Percentiles rank a stretch among this genome's conserved stretches.
Evolutionary conservation across 2,797 vertebrate genomes (phyloP).

Genomic region (Sebastes nivosus): DNA sequence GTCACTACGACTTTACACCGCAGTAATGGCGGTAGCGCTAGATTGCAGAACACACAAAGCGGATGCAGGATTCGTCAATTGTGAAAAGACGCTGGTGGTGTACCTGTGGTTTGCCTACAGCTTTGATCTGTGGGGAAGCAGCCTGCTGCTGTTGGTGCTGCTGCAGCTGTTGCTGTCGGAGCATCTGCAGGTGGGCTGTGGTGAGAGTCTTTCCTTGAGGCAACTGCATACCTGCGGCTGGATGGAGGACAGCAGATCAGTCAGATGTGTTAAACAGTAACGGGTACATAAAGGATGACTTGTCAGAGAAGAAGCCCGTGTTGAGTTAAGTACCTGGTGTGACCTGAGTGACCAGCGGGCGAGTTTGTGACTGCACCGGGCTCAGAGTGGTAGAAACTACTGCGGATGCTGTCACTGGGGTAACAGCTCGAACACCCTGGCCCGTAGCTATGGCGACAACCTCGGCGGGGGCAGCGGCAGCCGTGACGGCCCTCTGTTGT

Average conservation of each 20-base stretch:
- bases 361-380: constrained; percentile 86
- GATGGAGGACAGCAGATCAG: constrained; percentile 12
- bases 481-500: constrained; percentile 84
- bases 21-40: too few relatives aligned
- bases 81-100: neutral
- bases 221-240: constrained; percentile 84
- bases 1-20: too few relatives aligned
- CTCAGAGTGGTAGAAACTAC: constrained; percentile 90
- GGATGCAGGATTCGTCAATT: neutral
- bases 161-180: constrained; percentile 83
- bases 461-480: constrained; percentile 82
- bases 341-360: constrained; percentile 87
- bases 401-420: constrained; percentile 86
- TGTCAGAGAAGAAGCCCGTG: neutral
- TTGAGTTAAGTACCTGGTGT: constrained; percentile 80
- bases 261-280: neutral
- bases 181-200: constrained; percentile 86
- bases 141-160: constrained; percentile 86
- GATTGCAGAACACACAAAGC: neutral
- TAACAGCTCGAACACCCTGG: constrained; percentile 86
- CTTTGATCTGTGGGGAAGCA: constrained; percentile 88
- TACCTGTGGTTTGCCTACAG: constrained; percentile 89
- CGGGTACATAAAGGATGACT: neutral
- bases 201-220: constrained; percentile 82
- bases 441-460: constrained; percentile 88